Conservation (phyloP, 2,797 vertebrate species). For the Manis javanica region DNA sequence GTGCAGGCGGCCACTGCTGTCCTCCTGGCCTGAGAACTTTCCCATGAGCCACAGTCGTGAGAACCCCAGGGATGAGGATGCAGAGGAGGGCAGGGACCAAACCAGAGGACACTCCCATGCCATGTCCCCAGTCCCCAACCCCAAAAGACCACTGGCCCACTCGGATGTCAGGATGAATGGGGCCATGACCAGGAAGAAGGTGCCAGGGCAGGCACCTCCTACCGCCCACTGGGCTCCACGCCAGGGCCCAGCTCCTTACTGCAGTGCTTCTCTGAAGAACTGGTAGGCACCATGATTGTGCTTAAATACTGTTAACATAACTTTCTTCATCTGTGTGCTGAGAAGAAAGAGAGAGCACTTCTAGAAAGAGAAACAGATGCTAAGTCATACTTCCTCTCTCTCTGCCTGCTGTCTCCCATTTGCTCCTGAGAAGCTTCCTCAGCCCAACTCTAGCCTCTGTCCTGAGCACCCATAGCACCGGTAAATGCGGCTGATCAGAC, state of each 20-base stretch:
- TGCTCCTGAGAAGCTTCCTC: neutral
- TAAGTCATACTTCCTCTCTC: neutral
- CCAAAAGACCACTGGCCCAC: fast-evolving
- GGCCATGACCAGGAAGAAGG: neutral
- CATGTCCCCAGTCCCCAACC: neutral
- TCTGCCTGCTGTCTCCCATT: neutral
- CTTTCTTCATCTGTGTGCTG: slow-evolving; percentile 99
- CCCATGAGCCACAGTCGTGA: neutral
- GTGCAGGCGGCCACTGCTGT: neutral
- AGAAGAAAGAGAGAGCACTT: neutral
- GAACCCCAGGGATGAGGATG: neutral
- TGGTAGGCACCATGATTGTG: slow-evolving; percentile 97
- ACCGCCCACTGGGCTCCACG: neutral
- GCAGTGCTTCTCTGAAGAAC: slow-evolving; percentile 97
- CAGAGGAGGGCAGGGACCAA: neutral
- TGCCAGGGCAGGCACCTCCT: neutral
- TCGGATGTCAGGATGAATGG: neutral
- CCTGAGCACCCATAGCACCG: neutral
- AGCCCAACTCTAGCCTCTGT: neutral
- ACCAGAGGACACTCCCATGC: neutral
- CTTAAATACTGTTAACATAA: slow-evolving; percentile 98
- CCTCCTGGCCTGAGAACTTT: neutral
- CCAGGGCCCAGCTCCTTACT: slow-evolving; percentile 89
- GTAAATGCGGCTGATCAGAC: neutral
- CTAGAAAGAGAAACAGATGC: neutral